Conservation (phyloP, 2,888 invertebrate species). For the Trichogramma dendrolimi region DNA sequence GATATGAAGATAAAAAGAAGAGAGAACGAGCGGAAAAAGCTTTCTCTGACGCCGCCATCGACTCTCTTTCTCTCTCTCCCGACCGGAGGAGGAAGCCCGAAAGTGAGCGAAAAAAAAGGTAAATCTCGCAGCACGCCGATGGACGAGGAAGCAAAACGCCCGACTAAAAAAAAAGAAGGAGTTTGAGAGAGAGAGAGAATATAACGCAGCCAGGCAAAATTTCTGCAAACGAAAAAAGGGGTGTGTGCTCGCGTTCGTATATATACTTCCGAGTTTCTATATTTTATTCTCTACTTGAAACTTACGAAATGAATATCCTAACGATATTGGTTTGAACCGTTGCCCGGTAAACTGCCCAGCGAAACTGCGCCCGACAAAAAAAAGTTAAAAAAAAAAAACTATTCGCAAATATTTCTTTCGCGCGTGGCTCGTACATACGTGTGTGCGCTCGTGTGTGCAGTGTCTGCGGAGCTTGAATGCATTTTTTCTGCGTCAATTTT, state of each 20-base stretch:
- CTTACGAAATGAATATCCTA: constrained; percentile 51
- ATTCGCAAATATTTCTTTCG: constrained; percentile 40
- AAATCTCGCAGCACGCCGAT: not conserved
- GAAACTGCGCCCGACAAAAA: not conserved
- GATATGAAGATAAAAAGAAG: constrained; percentile 19
- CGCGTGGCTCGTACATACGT: too few species aligned
- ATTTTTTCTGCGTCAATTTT: too few species aligned
- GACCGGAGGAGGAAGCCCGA: constrained; percentile 24
- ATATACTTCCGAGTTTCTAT: constrained; percentile 42
- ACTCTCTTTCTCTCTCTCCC: too few species aligned
- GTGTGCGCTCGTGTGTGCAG: too few species aligned
- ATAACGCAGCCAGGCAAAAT: not conserved
- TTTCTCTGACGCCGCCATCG: constrained; percentile 3
- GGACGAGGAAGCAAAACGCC: constrained; percentile 1
- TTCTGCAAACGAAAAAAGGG: constrained; percentile 22
- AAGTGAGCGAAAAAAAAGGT: constrained; percentile 26
- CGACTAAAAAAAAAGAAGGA: constrained; percentile 12
- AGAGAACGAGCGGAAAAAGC: constrained; percentile 18
- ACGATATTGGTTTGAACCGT: constrained; percentile 46
- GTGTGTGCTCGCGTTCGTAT: constrained; percentile 19
- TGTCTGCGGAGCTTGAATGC: too few species aligned
- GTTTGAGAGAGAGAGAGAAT: constrained; percentile 15
- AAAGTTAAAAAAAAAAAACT: constrained; percentile 6
- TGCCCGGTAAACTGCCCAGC: constrained; percentile 26
- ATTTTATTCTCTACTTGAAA: constrained; percentile 50